Evolutionary conservation across 2,888 invertebrate genomes (phyloP), one percentile per base, ranked within the genome.

Genomic region (Strigamia transsilvanica): DNA sequence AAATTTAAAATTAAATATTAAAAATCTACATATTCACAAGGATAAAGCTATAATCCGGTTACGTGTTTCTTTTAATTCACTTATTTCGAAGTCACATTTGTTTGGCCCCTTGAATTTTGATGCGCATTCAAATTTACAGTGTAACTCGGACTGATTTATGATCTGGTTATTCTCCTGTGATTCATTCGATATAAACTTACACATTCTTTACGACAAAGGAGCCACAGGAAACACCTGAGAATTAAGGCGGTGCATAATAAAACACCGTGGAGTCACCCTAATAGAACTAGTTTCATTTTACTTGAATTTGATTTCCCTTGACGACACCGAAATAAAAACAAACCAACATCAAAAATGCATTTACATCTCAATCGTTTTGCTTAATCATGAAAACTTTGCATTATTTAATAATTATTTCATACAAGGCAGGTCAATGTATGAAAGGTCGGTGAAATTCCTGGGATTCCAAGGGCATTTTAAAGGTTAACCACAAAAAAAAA

Each of bases 201-300:
- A 56, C 56, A 56, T 56, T 56, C 56, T 18, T 56, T 56, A 18
- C 15, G 18, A n/a, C n/a, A 18, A 56, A 56, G 9, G 56, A n/a
- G 21, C 9, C 18, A 18, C 56, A 56, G 56, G 56, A 56, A 56
- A 56, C 56, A 56, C 56, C 56, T 56, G 56, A 56, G 56, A 56
- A 18, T 56, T 56, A 56, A 18, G 18, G 46, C 18, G 56, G 56
- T 56, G 56, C 21, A n/a, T 56, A 56, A 56, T 56, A 56, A n/a
- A 56, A 56, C 56, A 56, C 56, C n/a, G n/a, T 2, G n/a, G n/a
- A 56, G 18, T n/a, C n/a, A 0, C 1, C 9, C 4, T 9, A 6
- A 38, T 38, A 6, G 9, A 7, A 38, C 38, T 38, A 38, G 6
- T 38, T 38, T 9, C 38, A 38, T 15, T 13, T 42, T 42, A 42